Percentiles rank a stretch among this genome's conserved stretches.
These are phyloP conservation scores for Etheostoma spectabile DNA, from an alignment of 2,113 vertebrate species.

Conservation along the genomic window DNA sequence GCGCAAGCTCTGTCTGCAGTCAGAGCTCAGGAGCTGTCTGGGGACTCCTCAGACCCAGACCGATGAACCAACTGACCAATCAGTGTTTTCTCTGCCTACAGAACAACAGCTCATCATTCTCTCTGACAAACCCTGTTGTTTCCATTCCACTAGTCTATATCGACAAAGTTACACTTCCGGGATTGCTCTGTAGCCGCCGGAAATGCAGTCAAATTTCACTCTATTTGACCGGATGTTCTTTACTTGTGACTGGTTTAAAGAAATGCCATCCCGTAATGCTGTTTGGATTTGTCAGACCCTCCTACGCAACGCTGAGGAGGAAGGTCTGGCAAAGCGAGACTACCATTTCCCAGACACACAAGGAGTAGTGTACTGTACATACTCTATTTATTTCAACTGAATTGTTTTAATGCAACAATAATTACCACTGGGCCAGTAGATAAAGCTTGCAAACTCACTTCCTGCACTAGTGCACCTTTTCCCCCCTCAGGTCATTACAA, in stretches of 20 bases:
- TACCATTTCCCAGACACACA: not conserved
- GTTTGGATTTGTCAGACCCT: too few relatives aligned
- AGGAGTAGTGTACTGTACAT: too few relatives aligned
- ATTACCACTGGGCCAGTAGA: not conserved
- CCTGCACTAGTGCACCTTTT: not conserved
- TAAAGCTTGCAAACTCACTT: not conserved
- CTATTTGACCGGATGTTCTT: too few relatives aligned
- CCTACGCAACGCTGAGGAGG: too few relatives aligned
- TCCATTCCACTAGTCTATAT: not conserved
- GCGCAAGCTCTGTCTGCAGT: conserved; percentile 43
- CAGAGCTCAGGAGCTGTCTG: conserved; percentile 42
- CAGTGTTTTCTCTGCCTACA: conserved; percentile 19
- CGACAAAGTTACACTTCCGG: too few relatives aligned
- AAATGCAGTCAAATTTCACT: too few relatives aligned
- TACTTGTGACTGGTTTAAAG: too few relatives aligned
- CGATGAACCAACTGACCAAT: conserved; percentile 29
- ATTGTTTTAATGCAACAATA: not conserved
- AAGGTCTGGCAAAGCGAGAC: too few relatives aligned
- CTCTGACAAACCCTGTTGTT: conserved; percentile 14
- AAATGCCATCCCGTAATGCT: too few relatives aligned
- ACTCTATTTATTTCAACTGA: conserved; percentile 2
- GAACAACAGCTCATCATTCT: conserved; percentile 20
- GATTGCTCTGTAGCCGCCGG: too few relatives aligned
- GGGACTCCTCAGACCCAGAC: conserved; percentile 28
- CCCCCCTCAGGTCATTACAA: conserved; percentile 11